A percentile compares a stretch with the other conserved stretches of the same genome.
phyloP scores from a whole-genome alignment of 2,888 invertebrate species.

The Cephus nigrinus region DNA sequence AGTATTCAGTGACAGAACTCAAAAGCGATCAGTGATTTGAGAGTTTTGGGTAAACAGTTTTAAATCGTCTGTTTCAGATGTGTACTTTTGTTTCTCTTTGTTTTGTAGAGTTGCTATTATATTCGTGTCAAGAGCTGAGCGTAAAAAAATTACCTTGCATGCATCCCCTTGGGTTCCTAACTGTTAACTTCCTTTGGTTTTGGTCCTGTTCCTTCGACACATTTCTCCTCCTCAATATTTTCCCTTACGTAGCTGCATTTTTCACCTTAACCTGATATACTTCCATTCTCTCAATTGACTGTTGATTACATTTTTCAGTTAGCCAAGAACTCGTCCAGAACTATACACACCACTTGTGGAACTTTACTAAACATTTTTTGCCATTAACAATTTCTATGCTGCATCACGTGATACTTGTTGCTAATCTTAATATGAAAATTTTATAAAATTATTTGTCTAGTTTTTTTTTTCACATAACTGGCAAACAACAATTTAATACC shows the following conservation, averaged over 20 bases:
- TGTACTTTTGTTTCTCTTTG: conserved; percentile 1
- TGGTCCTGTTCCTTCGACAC: conserved; percentile 32
- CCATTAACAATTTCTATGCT: not conserved
- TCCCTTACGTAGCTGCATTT: not conserved
- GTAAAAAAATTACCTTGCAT: conserved; percentile 55
- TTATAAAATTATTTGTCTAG: too few species aligned
- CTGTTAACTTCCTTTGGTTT: conserved; percentile 47
- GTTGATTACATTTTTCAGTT: not conserved
- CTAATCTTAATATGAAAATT: not conserved
- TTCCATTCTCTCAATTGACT: not conserved
- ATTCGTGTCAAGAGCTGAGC: conserved; percentile 45
- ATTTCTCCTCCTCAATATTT: conserved; percentile 27
- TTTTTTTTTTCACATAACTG: not conserved
- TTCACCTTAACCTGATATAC: not conserved
- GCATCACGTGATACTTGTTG: not conserved
- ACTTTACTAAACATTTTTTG: not conserved
- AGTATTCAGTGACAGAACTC: not conserved
- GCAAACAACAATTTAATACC: not conserved
- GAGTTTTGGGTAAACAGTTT: not conserved
- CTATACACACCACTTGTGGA: not conserved
- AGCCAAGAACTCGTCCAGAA: not conserved
- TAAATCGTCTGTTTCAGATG: not conserved
- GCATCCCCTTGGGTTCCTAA: conserved; percentile 54
- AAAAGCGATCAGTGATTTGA: not conserved
- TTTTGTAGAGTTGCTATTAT: conserved; percentile 2